Evolutionary conservation across 2,888 invertebrate species (phyloP), one percentile per base, ranked within the genome.

Genomic region (Lithosia quadra): DNA sequence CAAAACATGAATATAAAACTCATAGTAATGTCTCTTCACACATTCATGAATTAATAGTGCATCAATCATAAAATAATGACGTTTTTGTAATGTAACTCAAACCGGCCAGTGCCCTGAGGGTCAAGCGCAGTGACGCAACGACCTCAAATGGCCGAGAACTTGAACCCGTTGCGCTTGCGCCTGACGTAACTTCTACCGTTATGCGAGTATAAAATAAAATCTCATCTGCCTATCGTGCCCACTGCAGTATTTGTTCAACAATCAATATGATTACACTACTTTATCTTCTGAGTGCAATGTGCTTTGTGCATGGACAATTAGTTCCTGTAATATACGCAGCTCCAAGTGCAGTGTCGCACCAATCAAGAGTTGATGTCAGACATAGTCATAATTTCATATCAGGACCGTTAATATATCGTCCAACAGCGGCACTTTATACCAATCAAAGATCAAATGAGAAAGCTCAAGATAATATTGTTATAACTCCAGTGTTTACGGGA

Each of bases 321-420:
- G 78, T 84, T 60, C 91, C 92, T 60, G 64, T 92, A 11, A 90
- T 93, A 76, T 91, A 92, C 74, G 89, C 92, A 22, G 93, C 95
- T 36, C 95, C 96, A 1, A 95, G 95, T 80, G 93, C 96, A 58
- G 95, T 96, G 28, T 95, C 95, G 1, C 95, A 95, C 83, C 96
- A 96, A 83, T 95, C 96, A 64, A 92, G 95, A 63, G 90, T 95
- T 65, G 94, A 96, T 76, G 93, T 96, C 60, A 88, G 85, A 65
- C 90, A 92, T 66, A 83, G 84, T 28, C 91, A 91, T 34, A 83
- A 80, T 0, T 79, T 87, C 43, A 74, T 92, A 72, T 74, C 88
- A 2, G 76, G 85, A 0, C 91, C 92, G 1, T 68, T 92, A 13
- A 78, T 93, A 53, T 93, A 93, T 69, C 91, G 85, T 69, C 91